phyloP scores from a whole-genome alignment of 2,113 vertebrate species.

The Hemicordylus capensis region DNA sequence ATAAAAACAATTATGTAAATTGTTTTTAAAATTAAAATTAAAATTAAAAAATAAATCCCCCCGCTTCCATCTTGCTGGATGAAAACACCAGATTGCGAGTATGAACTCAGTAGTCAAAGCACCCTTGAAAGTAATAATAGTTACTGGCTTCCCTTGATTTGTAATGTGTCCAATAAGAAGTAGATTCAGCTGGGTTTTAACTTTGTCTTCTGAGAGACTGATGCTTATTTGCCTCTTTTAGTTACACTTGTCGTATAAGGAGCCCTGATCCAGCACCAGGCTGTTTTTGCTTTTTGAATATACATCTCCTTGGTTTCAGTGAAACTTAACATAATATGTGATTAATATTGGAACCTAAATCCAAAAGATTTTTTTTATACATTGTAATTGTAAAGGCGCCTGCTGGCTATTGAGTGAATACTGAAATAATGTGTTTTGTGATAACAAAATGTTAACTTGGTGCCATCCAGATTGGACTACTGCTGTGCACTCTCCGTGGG shows the following conservation, averaged over 20 bases:
- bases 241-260: not conserved
- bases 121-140: not conserved
- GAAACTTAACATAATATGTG: not conserved
- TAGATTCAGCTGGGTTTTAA: not conserved
- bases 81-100: too few species aligned
- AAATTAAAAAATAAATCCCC: too few species aligned
- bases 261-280: not conserved
- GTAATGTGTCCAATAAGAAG: not conserved
- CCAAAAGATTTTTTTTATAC: not conserved
- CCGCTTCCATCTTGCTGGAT: too few species aligned
- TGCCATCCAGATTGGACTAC: too few species aligned
- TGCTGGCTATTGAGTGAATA: not conserved
- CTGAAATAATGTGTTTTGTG: not conserved
- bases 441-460: not conserved
- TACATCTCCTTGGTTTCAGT: not conserved
- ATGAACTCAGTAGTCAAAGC: not conserved
- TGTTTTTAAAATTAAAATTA: too few species aligned
- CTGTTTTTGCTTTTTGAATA: not conserved
- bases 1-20: too few species aligned
- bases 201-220: not conserved
- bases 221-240: not conserved
- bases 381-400: not conserved
- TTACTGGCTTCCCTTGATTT: not conserved
- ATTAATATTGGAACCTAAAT: not conserved
- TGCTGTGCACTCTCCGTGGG: too few species aligned